A percentile compares a stretch with the other conserved stretches of the same genome.
Evolutionary conservation across 2,797 vertebrate species (phyloP).

Genomic region (Molossus molossus): DNA sequence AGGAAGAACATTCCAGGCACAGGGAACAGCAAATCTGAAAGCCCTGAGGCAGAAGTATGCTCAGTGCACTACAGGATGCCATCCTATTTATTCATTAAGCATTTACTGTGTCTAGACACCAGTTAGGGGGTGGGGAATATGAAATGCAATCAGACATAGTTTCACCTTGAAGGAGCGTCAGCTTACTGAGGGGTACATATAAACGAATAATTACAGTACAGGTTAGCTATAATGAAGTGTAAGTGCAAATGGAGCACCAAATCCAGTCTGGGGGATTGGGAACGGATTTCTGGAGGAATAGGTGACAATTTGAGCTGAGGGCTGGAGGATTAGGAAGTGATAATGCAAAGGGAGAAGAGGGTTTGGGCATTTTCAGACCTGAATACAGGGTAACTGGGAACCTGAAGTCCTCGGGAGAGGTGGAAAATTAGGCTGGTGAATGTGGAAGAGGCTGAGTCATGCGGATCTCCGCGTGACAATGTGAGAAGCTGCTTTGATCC

Average conservation of each 20-base stretch:
- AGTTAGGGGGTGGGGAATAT: background rate
- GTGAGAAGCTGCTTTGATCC: slow-evolving; percentile 34
- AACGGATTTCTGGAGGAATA: background rate
- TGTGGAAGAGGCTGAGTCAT: background rate
- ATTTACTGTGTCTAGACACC: background rate
- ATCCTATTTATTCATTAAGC: background rate
- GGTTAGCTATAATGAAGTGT: background rate
- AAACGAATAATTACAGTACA: background rate
- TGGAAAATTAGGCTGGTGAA: background rate
- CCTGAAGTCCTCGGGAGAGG: background rate
- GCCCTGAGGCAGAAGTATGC: background rate
- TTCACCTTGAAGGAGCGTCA: slow-evolving; percentile 12
- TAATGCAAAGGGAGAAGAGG: background rate
- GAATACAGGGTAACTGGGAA: background rate
- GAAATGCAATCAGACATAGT: background rate
- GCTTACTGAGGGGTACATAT: background rate
- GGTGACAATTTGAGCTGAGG: background rate
- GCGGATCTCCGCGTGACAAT: background rate
- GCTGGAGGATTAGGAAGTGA: background rate
- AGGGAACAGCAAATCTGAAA: slow-evolving; percentile 36
- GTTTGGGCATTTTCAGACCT: slow-evolving; percentile 14
- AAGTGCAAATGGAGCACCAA: slow-evolving; percentile 19
- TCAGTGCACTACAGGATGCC: background rate
- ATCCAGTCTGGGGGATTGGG: background rate
- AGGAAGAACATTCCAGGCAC: slow-evolving; percentile 34